Evolutionary conservation across 2,797 vertebrate species (phyloP), one percentile per base, ranked within the genome.

Genomic region (Miichthys miiuy): DNA sequence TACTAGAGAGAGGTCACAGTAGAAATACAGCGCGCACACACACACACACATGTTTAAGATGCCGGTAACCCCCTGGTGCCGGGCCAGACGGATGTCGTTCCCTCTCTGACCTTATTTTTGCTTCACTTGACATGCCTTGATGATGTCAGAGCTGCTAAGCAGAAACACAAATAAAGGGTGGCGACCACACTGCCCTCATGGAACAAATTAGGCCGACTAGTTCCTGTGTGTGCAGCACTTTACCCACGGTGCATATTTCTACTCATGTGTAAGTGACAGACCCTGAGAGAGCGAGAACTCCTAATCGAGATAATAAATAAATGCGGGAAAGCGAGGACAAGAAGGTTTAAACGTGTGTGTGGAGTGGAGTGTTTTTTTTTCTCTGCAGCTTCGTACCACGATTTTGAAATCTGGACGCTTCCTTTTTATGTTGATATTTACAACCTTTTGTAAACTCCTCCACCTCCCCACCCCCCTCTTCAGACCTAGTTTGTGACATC

Each of bases 151-250:
- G 84, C 86, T 81, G 84, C 90, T 85, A 87, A 93, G 88, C 82
- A 90, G 88, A 90, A 92, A 92, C 92, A 93, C 92, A 94, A 92
- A 94, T 92, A 91, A 88, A 91, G 93, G 92, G 92, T 73, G 91
- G 90, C 30, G 84, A 87, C 91, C 65, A 81, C 84, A 77, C 71
- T 69, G 84, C 69, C 81, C 80, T 77, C 87, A 91, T 93, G 93
- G 93, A 94, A 94, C 86, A 93, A 93, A 93, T 95, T 92, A 93
- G 76, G 60, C 79, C 44, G 87, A 82, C 89, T 82, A 86, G 90
- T 92, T 93, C 83, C 85, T 90, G 88, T 90, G 82, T 77, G 82
- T 77, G 76, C 81, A 82, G 75, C 66, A 54, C 34, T 38, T 38
- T 75, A 72, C 82, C 79, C 77, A 76, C 67, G 51, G 76, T 18